These are phyloP conservation scores for Cygnus atratus DNA, from an alignment of 2,113 vertebrate species.

Conservation along the genomic window DNA sequence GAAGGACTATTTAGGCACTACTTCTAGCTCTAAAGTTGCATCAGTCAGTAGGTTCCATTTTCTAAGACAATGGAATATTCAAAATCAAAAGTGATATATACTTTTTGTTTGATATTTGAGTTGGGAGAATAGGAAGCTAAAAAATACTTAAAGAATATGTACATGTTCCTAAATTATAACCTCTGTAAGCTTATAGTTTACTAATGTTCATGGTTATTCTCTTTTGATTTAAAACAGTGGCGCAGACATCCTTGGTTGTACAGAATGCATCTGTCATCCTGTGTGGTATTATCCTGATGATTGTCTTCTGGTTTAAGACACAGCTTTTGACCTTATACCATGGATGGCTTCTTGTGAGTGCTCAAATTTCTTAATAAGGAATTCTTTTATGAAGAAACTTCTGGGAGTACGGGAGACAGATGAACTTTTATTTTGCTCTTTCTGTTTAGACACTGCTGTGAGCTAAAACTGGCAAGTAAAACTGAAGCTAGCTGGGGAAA, in stretches of 20 bases:
- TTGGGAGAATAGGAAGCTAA: neutral
- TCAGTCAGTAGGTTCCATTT: neutral
- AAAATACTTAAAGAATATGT: neutral
- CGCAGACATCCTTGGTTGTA: constrained; percentile 92
- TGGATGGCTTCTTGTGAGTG: constrained; percentile 96
- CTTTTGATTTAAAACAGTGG: constrained; percentile 81
- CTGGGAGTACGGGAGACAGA: neutral
- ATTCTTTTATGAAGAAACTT: neutral
- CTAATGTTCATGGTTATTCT: neutral
- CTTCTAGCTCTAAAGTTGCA: neutral
- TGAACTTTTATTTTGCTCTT: neutral
- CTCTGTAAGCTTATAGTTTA: neutral
- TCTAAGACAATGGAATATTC: neutral
- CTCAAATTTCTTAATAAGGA: neutral
- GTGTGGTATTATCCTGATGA: constrained; percentile 94
- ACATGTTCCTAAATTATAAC: neutral
- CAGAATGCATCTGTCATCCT: constrained; percentile 94
- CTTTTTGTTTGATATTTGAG: neutral
- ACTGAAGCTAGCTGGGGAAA: neutral
- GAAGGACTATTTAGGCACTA: neutral
- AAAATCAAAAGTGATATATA: neutral
- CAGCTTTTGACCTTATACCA: constrained; percentile 87
- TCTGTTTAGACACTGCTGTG: neutral
- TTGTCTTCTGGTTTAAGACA: constrained; percentile 90
- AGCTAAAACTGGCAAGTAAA: neutral